A percentile compares a stretch with the other conserved stretches of the same genome.
Conservation (phyloP, 2,797 vertebrate species). For the Xiphorhynchus erythropygius region DNA sequence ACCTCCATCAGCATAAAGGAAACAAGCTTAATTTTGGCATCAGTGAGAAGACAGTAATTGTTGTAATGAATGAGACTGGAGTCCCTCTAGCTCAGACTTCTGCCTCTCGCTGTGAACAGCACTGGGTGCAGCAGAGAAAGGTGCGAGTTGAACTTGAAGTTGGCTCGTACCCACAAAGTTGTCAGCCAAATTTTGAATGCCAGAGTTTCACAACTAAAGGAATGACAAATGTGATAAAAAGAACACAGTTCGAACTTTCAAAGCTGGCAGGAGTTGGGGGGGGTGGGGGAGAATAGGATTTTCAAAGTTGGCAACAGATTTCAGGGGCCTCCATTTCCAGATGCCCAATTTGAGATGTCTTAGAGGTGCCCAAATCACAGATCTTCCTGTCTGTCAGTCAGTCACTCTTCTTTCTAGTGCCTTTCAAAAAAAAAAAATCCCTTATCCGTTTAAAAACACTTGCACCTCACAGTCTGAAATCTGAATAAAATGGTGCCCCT, state of each 20-base stretch:
- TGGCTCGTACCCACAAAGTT: conserved; percentile 44
- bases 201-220: conserved; percentile 30
- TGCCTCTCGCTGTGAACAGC: neutral
- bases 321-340: conserved; percentile 48
- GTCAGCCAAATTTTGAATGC: conserved; percentile 47
- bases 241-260: conserved; percentile 18
- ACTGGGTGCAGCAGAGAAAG: conserved; percentile 7
- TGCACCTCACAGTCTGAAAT: neutral
- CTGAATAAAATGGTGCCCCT: neutral
- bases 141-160: conserved; percentile 33
- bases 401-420: neutral
- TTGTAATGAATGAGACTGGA: neutral
- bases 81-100: neutral
- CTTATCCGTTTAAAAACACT: neutral
- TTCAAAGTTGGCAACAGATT: conserved; percentile 44
- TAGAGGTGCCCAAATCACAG: neutral
- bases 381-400: conserved; percentile 1
- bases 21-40: neutral
- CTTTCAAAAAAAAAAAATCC: neutral
- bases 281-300: neutral
- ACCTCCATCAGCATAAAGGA: neutral
- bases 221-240: conserved; percentile 64
- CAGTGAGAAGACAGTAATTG: neutral
- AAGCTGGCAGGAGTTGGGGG: neutral
- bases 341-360: conserved; percentile 11